Percentiles rank a stretch among this genome's conserved stretches.
Evolutionary conservation across 2,797 vertebrate species (phyloP).

Genomic region (Myotis vivesi): DNA sequence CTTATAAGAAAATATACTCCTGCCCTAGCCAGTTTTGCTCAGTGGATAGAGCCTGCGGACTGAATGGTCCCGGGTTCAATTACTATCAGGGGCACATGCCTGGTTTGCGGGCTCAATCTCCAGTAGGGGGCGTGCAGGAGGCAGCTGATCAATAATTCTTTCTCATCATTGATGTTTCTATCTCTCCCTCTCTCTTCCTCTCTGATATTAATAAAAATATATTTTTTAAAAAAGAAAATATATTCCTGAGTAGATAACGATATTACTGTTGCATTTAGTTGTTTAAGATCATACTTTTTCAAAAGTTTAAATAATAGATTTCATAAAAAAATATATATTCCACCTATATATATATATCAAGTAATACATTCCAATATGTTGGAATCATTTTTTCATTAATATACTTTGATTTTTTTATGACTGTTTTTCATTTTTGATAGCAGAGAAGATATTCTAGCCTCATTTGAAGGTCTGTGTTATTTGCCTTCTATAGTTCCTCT

Average conservation of each 20-base stretch:
- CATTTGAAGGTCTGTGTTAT: not conserved
- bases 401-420: not conserved
- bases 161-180: no score
- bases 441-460: not conserved
- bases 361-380: not conserved
- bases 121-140: no score
- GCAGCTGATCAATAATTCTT: no score
- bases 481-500: not conserved
- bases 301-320: slow-evolving; percentile 7
- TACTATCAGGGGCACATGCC: no score
- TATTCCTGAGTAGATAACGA: not conserved
- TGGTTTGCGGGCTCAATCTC: no score
- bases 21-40: no score
- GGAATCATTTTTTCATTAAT: not conserved
- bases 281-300: not conserved
- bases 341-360: not conserved
- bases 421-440: not conserved
- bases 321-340: not conserved
- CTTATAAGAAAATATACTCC: not conserved
- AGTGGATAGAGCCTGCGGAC: no score
- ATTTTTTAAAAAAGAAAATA: not conserved
- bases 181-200: no score
- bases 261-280: not conserved
- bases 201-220: no score
- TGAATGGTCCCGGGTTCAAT: no score